phyloP scores from a whole-genome alignment of 2,888 invertebrate species.

The Andrena bucephala region DNA sequence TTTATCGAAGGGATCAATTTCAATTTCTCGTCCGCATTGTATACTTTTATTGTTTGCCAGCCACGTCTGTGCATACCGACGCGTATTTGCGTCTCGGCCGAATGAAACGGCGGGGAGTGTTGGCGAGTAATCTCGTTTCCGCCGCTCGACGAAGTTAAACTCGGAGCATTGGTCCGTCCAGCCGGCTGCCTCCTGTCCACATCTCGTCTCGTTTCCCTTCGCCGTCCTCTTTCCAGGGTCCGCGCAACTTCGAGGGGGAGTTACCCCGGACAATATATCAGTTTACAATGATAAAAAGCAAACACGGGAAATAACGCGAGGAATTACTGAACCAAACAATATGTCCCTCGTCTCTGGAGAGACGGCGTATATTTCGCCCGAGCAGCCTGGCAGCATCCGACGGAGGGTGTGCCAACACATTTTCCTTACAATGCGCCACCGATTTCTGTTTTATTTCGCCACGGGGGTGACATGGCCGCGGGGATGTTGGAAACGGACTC shows the following conservation, averaged over 20 bases:
- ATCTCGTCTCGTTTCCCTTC: constrained; percentile 49
- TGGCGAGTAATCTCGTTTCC: constrained; percentile 69
- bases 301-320: constrained; percentile 82
- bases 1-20: constrained; percentile 42
- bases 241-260: constrained; percentile 70
- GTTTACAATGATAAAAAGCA: constrained; percentile 84
- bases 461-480: constrained; percentile 29
- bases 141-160: constrained; percentile 63
- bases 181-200: constrained; percentile 46
- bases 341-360: constrained; percentile 81
- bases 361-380: constrained; percentile 75
- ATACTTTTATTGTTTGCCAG: constrained; percentile 55
- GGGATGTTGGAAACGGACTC: constrained; percentile 54
- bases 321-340: constrained; percentile 83
- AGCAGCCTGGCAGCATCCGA: constrained; percentile 64
- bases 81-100: constrained; percentile 52
- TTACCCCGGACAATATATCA: constrained; percentile 81
- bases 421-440: constrained; percentile 59
- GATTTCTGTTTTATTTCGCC: constrained; percentile 59
- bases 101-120: constrained; percentile 50
- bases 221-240: constrained; percentile 42
- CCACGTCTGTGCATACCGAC: constrained; percentile 22
- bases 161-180: constrained; percentile 47
- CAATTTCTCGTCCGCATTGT: constrained; percentile 40
- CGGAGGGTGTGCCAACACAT: constrained; percentile 66